These are phyloP conservation scores for Bagarius yarrelli DNA, from an alignment of 2,113 vertebrate species.

Conservation along the genomic window DNA sequence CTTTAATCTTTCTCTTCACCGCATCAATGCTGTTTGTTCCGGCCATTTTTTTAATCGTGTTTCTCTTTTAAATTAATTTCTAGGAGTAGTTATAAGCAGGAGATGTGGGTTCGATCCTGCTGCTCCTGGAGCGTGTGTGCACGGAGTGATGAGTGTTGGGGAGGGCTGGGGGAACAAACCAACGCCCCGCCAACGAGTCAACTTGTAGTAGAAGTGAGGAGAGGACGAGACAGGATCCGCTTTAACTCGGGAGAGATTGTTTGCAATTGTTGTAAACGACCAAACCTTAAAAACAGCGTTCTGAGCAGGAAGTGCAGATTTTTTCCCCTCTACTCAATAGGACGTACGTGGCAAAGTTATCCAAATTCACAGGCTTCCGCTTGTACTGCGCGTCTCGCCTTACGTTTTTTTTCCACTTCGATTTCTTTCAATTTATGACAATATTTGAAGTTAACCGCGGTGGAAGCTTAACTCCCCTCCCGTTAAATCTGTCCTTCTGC, in stretches of 20 bases:
- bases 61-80: background rate
- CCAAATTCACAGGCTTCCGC: constrained; percentile 40
- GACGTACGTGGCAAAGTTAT: constrained; percentile 49
- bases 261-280: background rate
- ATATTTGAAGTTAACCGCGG: background rate
- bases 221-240: background rate
- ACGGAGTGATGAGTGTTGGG: constrained; percentile 28
- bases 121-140: constrained; percentile 30
- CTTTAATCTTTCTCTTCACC: constrained; percentile 86
- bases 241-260: background rate
- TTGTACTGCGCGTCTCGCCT: background rate
- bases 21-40: constrained; percentile 79
- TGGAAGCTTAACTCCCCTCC: constrained; percentile 6
- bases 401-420: background rate
- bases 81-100: constrained; percentile 36
- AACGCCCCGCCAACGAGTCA: constrained; percentile 57
- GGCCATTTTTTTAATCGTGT: constrained; percentile 70
- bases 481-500: constrained; percentile 44
- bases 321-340: background rate
- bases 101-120: background rate
- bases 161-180: constrained; percentile 45
- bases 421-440: background rate
- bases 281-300: background rate
- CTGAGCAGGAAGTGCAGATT: constrained; percentile 20
- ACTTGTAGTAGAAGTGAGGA: constrained; percentile 35